Evolutionary conservation across 1,140 invertebrate species (phyloP), one percentile per base, ranked within the genome.

Genomic region (Drosophila parvula): DNA sequence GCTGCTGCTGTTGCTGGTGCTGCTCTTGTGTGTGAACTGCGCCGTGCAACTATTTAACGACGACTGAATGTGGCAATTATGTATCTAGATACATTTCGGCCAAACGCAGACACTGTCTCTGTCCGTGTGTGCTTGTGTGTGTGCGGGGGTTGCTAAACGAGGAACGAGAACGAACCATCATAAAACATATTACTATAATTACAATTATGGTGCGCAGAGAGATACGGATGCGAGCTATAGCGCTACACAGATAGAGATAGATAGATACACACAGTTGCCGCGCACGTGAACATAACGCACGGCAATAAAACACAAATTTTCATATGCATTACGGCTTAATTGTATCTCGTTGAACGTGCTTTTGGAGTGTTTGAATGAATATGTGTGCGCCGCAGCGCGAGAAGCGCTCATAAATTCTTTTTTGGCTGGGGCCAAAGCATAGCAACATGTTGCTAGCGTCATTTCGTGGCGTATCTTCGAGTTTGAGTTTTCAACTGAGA

Each of bases 11-110:
- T 12, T 55, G 55, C 28, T 53, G 71, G 10, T 76, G 60, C 22
- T 53, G 63, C 45, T 69, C 48, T 43, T 62, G 63, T 34, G 40
- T 79, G 65, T 84, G 90, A 86, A 91, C 90, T 91, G 90, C 81
- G 90, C 81, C 90, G 90, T 91, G 88, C 90, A 91, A 91, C 90
- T 91, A 91, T 91, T 91, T 91, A 91, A 91, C 90, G 81, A 91
- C 90, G 90, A 91, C 90, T 91, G 90, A 91, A 90, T 91, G 90
- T 90, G 90, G 90, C 90, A 91, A 91, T 91, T 91, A 91, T 91
- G 90, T 91, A 91, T 91, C 90, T 91, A 91, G 90, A 91, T 91
- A 91, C 90, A 91, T 91, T 91, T 91, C 90, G 81, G 86, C 77
- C 90, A 86, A 88, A 76, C 82, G 81, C 78, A 67, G 60, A 62